Base-by-base conservation (phyloP, 2,797 vertebrate species). In the Thripadectes ignobilis region DNA sequence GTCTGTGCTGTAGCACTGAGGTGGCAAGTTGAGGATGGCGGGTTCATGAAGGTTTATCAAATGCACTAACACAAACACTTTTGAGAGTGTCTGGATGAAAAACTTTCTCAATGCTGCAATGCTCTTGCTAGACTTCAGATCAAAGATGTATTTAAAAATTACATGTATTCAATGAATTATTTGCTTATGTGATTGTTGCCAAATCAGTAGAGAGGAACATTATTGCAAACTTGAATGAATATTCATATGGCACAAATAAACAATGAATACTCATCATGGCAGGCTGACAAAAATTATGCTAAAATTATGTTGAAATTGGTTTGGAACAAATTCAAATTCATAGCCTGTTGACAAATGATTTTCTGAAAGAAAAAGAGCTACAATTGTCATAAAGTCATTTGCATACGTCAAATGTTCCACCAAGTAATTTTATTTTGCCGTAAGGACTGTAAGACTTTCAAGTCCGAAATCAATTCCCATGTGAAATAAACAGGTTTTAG, bases 281-380 rank as follows among this genome's bases (percentile, higher is more conserved):
- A 95, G 85, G 78, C 54, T 89, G 77, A 95, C 85, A 89, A 80
- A 89, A 89, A 89, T 85, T 89, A 95, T 89, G 91, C 90, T 90
- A 93, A 94, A 95, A 97, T 93, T 57, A 67, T 89, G 75, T 68
- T 85, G 91, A 87, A 82, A 89, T 77, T 88, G 61, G 36, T 62
- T 92, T 91, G 93, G 87, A 96, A 68, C 43, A 85, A 74, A 95
- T 76, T 94, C 85, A 91, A 85, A 92, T 79, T 96, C 81, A 58
- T 88, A 65, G 85, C 39, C 85, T 89, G 41, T 83, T 95, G 89
- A 78, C 87, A 92, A 93, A 89, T 88, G 77, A 63, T 55, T 73
- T 45, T 8, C 65, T 92, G 61, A 83, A 79, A 92, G 83, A 71
- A 87, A 89, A 85, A 66, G 65, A 88, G 62, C 78, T 91, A 52